Conservation (phyloP, 2,113 vertebrate genomes). For the Ia io region DNA sequence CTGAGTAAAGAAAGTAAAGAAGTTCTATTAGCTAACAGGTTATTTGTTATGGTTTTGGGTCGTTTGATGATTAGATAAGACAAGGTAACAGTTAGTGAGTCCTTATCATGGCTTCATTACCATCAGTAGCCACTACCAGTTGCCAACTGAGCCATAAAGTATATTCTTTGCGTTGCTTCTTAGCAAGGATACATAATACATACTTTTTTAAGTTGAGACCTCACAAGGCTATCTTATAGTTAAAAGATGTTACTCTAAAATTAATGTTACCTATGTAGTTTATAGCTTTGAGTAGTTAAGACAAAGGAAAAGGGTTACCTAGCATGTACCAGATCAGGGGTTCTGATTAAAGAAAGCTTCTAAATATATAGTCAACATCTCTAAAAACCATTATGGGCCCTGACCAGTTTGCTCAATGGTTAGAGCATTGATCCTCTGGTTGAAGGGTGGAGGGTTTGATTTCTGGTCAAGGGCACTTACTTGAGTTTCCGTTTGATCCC, state of each 20-base stretch:
- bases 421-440: too few species aligned
- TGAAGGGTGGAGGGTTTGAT: too few species aligned
- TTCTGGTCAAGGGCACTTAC: too few species aligned
- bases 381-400: background rate
- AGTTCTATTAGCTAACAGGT: background rate
- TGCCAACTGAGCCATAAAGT: constrained; percentile 10
- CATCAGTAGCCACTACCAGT: background rate
- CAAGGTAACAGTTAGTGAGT: background rate
- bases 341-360: constrained; percentile 7
- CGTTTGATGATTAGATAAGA: constrained; percentile 16
- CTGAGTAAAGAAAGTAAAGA: constrained; percentile 24
- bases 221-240: background rate
- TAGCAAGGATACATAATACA: background rate
- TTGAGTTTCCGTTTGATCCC: too few species aligned
- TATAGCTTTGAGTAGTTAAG: constrained; percentile 18
- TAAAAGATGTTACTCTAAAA: constrained; percentile 19
- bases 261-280: background rate
- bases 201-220: background rate
- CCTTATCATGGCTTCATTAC: background rate
- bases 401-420: too few species aligned
- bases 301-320: background rate
- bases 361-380: background rate
- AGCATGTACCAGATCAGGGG: background rate
- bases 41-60: background rate
- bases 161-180: background rate